Conservation (phyloP, 1,140 invertebrate genomes). For the Nymphalis io region DNA sequence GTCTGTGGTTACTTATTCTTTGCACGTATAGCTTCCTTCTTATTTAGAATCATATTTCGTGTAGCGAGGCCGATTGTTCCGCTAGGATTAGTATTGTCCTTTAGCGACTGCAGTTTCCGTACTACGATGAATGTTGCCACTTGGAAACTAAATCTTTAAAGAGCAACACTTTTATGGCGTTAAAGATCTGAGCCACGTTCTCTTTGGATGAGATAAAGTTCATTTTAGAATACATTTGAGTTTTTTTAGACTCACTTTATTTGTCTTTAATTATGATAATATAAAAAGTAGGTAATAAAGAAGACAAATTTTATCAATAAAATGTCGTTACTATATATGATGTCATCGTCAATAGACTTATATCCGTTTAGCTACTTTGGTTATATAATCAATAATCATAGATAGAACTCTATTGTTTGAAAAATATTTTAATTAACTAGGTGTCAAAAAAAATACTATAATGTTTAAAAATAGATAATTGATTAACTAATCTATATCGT, state of each 20-base stretch:
- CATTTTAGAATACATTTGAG: background rate
- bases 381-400: too few species aligned
- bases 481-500: too few species aligned
- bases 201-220: background rate
- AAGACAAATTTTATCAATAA: too few species aligned
- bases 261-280: too few species aligned
- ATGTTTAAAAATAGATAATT: too few species aligned
- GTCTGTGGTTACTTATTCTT: conserved; percentile 29
- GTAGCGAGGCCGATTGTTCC: conserved; percentile 41
- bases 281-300: too few species aligned
- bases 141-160: conserved; percentile 24
- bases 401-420: too few species aligned
- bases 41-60: conserved; percentile 51
- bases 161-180: conserved; percentile 6
- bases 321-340: too few species aligned
- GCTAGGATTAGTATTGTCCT: conserved; percentile 40
- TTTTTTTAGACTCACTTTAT: background rate
- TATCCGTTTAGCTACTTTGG: too few species aligned
- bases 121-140: conserved; percentile 20
- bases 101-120: conserved; percentile 25
- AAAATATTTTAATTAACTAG: too few species aligned
- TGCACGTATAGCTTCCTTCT: conserved; percentile 39
- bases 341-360: too few species aligned
- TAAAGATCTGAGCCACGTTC: background rate
- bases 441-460: too few species aligned